Percentiles rank a stretch among this genome's conserved stretches.
Evolutionary conservation across 2,113 vertebrate genomes (phyloP).

Genomic region (Syngnathoides biaculeatus): DNA sequence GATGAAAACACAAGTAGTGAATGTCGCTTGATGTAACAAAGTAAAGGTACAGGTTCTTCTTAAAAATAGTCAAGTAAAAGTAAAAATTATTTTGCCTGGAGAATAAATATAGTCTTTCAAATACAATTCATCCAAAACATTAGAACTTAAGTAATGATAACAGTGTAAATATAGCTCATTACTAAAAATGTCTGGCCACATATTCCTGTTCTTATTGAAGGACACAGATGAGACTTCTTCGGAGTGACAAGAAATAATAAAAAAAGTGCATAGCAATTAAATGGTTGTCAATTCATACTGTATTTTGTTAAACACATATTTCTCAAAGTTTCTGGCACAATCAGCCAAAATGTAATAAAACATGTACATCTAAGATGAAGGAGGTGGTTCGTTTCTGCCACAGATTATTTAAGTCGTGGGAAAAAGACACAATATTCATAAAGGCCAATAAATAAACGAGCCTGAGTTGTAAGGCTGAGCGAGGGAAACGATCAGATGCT

Average conservation of each 20-base stretch:
- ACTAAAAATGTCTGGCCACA: not conserved
- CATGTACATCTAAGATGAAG: not conserved
- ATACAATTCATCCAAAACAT: not conserved
- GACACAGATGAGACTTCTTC: constrained; percentile 20
- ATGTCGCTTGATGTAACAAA: no score
- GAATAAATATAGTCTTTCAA: not conserved
- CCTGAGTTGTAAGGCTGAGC: not conserved
- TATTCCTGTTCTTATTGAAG: constrained; percentile 16
- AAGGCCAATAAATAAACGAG: constrained; percentile 4
- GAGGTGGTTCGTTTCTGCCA: not conserved
- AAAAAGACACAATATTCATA: not conserved
- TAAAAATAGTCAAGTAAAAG: no score
- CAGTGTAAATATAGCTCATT: not conserved
- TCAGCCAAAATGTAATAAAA: constrained; percentile 9
- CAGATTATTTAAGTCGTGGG: constrained; percentile 2
- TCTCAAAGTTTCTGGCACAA: not conserved
- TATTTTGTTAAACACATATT: constrained; percentile 6
- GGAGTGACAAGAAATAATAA: constrained; percentile 8
- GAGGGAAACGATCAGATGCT: not conserved
- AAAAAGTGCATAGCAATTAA: not conserved
- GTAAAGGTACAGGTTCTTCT: no score
- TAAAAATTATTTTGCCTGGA: no score
- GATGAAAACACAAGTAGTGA: no score
- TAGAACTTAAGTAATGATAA: not conserved
- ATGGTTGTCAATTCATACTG: constrained; percentile 12